phyloP scores from a whole-genome alignment of 2,113 vertebrate genomes.

The Petaurus breviceps region DNA sequence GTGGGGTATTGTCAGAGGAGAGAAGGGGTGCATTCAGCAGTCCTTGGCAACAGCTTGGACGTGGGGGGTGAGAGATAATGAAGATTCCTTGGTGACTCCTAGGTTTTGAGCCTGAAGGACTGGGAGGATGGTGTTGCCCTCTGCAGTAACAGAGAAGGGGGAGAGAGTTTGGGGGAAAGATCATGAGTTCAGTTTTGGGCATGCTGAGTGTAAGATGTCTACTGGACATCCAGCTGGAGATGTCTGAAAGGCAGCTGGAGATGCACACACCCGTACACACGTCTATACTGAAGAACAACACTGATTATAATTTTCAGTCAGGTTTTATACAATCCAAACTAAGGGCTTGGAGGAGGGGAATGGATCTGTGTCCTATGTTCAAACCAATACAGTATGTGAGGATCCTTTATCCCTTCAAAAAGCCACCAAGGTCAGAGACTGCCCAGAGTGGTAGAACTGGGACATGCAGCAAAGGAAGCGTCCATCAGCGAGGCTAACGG shows the following conservation, averaged over 20 bases:
- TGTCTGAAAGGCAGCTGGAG: background rate
- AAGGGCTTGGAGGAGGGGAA: background rate
- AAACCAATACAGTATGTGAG: background rate
- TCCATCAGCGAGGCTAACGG: no score
- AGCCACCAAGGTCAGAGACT: no score
- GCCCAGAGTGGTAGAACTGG: no score
- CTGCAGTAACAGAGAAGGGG: background rate
- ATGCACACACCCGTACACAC: no score
- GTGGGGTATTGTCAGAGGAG: background rate
- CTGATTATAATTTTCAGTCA: background rate
- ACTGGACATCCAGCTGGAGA: background rate
- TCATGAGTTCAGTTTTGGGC: background rate
- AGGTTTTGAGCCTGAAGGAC: background rate
- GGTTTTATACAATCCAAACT: background rate
- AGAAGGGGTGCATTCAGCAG: background rate
- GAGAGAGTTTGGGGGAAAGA: background rate
- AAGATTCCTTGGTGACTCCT: background rate
- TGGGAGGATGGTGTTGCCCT: no score
- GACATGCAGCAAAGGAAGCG: no score
- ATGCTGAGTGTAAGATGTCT: background rate
- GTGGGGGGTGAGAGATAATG: background rate
- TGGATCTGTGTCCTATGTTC: background rate
- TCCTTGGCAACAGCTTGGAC: background rate
- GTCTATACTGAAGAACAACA: background rate
- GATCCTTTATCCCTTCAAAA: background rate